Conservation (phyloP, 2,888 invertebrate species). For the Drosophila pullipes region DNA sequence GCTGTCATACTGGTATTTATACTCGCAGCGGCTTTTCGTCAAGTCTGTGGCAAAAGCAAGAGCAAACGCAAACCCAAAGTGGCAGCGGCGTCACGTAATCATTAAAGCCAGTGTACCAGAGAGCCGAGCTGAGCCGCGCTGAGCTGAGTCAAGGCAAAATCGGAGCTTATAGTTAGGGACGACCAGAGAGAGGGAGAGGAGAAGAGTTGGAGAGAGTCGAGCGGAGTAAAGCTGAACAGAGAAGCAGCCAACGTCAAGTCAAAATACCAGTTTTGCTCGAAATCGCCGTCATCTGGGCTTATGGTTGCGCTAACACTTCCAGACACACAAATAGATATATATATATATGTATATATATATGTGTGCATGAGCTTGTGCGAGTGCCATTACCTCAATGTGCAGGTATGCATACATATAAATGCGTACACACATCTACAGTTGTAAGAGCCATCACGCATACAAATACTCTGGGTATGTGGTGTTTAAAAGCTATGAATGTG, state of each 20-base stretch:
- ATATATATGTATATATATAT: background rate
- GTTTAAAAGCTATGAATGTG: background rate
- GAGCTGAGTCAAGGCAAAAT: constrained; percentile 15
- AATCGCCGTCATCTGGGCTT: constrained; percentile 47
- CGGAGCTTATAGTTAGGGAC: constrained; percentile 16
- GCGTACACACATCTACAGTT: background rate
- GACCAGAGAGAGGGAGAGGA: background rate
- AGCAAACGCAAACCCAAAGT: constrained; percentile 26
- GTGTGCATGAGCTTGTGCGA: constrained; percentile 1
- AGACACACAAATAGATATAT: constrained; percentile 4
- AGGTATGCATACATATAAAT: constrained; percentile 21
- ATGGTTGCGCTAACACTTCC: constrained; percentile 33
- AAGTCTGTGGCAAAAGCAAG: constrained; percentile 31
- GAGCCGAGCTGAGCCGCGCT: background rate
- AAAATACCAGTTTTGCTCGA: constrained; percentile 69
- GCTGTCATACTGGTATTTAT: constrained; percentile 28
- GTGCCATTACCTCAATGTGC: constrained; percentile 19
- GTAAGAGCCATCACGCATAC: background rate
- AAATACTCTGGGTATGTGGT: background rate
- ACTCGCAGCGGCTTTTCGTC: constrained; percentile 44
- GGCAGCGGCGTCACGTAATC: constrained; percentile 67
- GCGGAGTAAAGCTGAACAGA: background rate
- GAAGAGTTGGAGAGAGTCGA: background rate
- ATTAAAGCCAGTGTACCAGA: constrained; percentile 45
- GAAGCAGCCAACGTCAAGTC: constrained; percentile 31